Conservation (phyloP, 2,113 vertebrate genomes). For the Strix aluco region DNA sequence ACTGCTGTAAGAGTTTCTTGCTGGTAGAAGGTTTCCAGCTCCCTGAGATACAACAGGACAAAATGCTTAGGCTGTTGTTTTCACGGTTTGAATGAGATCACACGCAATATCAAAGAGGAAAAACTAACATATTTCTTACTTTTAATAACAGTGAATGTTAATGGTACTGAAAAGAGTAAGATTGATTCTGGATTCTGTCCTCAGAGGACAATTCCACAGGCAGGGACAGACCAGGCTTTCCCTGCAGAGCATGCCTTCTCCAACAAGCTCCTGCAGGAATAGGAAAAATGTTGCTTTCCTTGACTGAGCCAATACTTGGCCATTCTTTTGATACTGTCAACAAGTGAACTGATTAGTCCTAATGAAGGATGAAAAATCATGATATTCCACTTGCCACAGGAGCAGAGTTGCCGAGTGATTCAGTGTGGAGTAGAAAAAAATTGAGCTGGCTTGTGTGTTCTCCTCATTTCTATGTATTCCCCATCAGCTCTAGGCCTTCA, state of each 20-base stretch:
- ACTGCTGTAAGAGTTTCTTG: conserved; percentile 37
- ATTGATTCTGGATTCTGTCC: not conserved
- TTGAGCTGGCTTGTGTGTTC: not conserved
- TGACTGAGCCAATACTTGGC: not conserved
- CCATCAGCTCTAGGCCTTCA: not conserved
- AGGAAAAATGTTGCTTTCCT: not conserved
- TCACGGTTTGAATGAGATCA: not conserved
- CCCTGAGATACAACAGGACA: not conserved
- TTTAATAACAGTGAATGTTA: not conserved
- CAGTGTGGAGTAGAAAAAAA: not conserved
- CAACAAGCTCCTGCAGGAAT: not conserved
- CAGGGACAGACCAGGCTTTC: not conserved
- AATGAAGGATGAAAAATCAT: not conserved
- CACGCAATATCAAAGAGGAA: not conserved
- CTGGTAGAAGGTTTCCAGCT: conserved; percentile 23
- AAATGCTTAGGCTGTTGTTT: conserved; percentile 23
- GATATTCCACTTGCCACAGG: not conserved
- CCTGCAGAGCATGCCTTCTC: not conserved
- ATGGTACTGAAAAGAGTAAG: not conserved
- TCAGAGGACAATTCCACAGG: not conserved
- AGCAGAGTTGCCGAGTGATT: not conserved
- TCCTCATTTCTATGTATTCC: not conserved
- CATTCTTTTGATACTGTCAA: not conserved
- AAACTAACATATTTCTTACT: not conserved
- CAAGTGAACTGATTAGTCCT: not conserved